Base-by-base conservation (phyloP, 2,113 vertebrate species). In the Tenebrosternarchus preto region DNA sequence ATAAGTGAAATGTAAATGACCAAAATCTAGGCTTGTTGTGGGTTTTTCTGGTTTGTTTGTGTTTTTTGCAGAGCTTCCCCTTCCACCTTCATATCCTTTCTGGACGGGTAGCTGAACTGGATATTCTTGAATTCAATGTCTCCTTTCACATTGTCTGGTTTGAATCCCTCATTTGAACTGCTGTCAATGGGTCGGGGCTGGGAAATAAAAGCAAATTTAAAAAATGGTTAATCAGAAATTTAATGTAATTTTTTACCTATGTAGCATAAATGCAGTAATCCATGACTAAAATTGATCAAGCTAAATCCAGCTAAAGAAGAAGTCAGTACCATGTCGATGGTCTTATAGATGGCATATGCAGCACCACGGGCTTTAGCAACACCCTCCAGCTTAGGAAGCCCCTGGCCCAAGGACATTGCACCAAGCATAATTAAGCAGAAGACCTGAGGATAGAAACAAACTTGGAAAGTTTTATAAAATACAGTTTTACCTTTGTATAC, bases 41-140 rank as follows among this genome's bases (percentile, higher is more conserved):
- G 3, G 3, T 36, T 36, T 36, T 46, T 11, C 39, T 46, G 39
- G 39, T 9, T 25, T 25, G 22, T 3, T 61, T 25, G 25, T 25
- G 11, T 2, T 25, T 1, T 25, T 27, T 69, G 12, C 3, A 70
- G 39, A 61, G 22, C 24, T 64, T 63, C n/a, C 31, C 29, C 1
- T 25, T 8, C 56, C 93, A 96, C 94, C 86, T 91, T 85, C 78
- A 90, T 69, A 74, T 95, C 92, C 64, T 91, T 93, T 82, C 94
- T 93, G 72, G 93, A 93, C 2, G 94, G 95, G 77, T 95, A 96
- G 80, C 68, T 91, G 89, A 96, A 96, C 82, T 94, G 87, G 67
- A 96, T 86, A 63, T 95, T 93, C 87, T 85, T 94, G 86, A 95
- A 95, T 88, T 95, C 93, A 85, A 94, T 91, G 79, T 95, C 92